phyloP scores from a whole-genome alignment of 2,113 vertebrate genomes.

The Mustelus asterias region DNA sequence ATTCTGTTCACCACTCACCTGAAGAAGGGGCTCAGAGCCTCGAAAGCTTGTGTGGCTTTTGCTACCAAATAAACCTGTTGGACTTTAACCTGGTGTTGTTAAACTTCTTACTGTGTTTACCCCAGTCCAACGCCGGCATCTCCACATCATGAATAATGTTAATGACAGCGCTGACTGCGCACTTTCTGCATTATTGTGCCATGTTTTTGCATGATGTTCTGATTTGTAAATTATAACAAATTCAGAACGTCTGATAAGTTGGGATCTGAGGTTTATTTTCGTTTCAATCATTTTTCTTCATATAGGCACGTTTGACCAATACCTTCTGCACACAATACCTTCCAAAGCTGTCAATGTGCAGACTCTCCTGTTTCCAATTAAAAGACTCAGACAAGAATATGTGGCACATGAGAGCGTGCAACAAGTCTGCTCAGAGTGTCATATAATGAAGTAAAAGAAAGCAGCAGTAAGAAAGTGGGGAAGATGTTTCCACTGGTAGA shows the following conservation, averaged over 20 bases:
- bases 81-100: too few relatives aligned
- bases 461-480: not conserved
- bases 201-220: constrained; percentile 12
- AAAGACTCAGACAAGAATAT: constrained; percentile 11
- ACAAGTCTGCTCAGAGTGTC: not conserved
- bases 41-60: too few relatives aligned
- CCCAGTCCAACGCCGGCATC: too few relatives aligned
- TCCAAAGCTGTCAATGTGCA: not conserved
- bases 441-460: too few relatives aligned
- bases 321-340: not conserved
- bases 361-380: constrained; percentile 23
- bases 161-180: not conserved
- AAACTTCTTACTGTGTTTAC: too few relatives aligned
- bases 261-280: constrained; percentile 21
- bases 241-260: not conserved
- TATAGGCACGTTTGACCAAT: not conserved
- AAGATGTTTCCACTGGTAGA: too few relatives aligned
- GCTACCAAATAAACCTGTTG: too few relatives aligned
- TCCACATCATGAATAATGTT: too few relatives aligned
- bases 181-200: not conserved
- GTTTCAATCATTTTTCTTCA: not conserved
- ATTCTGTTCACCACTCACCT: too few relatives aligned
- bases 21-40: too few relatives aligned
- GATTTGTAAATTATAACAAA: not conserved
- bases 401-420: not conserved